Evolutionary conservation across 2,888 invertebrate genomes (phyloP).

Genomic region (Encarsia formosa): DNA sequence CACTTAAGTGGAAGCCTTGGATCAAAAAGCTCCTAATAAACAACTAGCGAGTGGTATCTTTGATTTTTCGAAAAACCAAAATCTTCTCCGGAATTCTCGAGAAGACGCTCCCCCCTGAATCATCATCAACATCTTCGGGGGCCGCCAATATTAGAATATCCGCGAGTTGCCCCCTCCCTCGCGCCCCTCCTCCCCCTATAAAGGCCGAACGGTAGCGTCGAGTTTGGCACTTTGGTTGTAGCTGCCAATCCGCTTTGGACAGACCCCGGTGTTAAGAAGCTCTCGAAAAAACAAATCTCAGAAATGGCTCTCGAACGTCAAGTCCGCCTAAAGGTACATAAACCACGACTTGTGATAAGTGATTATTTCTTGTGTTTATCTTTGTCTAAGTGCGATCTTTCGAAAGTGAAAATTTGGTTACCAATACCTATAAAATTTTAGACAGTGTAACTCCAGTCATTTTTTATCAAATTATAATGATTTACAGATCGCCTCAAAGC

Average conservation of each 20-base stretch:
- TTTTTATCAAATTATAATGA: background rate
- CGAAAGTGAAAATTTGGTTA: background rate
- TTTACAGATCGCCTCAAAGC: conserved; percentile 75
- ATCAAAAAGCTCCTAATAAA: too few species aligned
- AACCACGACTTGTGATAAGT: background rate
- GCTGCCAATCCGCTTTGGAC: background rate
- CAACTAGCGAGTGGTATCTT: too few species aligned
- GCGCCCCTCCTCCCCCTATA: background rate
- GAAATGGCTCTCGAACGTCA: conserved; percentile 89
- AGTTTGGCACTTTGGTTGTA: conserved; percentile 5
- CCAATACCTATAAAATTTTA: background rate
- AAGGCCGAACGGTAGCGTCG: background rate
- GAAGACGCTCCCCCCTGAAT: too few species aligned
- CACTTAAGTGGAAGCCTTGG: too few species aligned
- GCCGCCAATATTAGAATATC: conserved; percentile 24
- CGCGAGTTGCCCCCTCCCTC: conserved; percentile 8
- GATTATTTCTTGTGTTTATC: background rate
- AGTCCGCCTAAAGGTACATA: conserved; percentile 78
- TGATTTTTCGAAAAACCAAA: too few species aligned
- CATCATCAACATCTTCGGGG: background rate
- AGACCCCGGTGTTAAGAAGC: background rate
- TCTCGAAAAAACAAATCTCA: conserved; percentile 2
- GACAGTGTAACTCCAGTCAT: background rate
- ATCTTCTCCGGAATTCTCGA: background rate
- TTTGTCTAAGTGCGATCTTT: background rate